Evolutionary conservation across 2,113 vertebrate species (phyloP).

Genomic region (Hipposideros armiger): DNA sequence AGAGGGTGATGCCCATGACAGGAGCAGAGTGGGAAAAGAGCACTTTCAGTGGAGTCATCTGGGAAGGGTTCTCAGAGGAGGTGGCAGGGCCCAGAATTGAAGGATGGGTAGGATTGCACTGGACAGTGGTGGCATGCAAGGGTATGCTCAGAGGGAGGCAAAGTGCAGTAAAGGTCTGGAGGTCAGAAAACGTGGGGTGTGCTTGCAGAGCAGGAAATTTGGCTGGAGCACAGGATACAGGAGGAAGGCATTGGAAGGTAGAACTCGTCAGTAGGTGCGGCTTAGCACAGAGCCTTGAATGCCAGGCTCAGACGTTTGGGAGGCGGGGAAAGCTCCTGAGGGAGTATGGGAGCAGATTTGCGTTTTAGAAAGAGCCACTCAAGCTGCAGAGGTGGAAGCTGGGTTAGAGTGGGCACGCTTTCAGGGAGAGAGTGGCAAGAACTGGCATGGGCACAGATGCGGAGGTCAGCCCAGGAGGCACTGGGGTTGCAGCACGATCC

Average conservation of each 20-base stretch:
- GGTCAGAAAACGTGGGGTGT: neutral
- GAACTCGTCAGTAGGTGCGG: neutral
- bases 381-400: neutral
- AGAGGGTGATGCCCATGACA: neutral
- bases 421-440: neutral
- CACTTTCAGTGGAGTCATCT: neutral
- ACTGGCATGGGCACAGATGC: neutral
- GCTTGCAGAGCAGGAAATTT: neutral
- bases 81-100: neutral
- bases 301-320: neutral
- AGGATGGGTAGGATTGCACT: neutral
- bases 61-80: neutral
- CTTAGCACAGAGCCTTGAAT: neutral
- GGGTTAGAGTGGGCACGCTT: neutral
- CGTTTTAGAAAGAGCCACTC: neutral
- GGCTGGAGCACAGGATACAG: neutral
- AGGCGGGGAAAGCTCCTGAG: neutral
- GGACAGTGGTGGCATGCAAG: neutral
- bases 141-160: neutral
- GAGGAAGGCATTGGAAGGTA: neutral
- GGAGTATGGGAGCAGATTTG: neutral
- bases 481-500: neutral
- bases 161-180: neutral
- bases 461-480: neutral
- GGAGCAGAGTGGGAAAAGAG: neutral